These are phyloP conservation scores for Axinella damicornis DNA, from an alignment of 37 sponge, comb jelly and placozoan genomes.

Conservation along the genomic window DNA sequence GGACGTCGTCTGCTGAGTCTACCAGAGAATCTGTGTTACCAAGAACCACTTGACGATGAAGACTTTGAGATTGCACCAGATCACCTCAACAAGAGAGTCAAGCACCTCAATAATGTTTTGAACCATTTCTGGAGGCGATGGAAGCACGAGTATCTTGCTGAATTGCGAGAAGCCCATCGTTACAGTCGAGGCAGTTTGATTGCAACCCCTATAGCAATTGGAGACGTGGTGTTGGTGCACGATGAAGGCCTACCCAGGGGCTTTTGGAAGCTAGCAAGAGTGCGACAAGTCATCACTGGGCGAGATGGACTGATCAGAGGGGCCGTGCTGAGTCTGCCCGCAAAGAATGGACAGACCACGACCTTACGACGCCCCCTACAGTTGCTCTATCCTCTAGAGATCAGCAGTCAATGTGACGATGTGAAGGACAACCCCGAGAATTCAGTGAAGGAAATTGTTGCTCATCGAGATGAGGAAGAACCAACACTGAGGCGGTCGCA, in stretches of 20 bases:
- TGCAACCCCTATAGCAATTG: not conserved
- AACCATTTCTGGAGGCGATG: slow-evolving; percentile 18
- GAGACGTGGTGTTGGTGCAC: slow-evolving; percentile 7
- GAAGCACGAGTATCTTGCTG: not conserved
- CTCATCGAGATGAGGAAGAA: no score
- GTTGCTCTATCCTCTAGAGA: slow-evolving; percentile 27
- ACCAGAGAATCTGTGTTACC: not conserved
- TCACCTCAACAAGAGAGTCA: not conserved
- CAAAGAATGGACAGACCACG: not conserved
- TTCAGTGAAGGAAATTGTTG: no score
- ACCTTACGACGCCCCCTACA: not conserved
- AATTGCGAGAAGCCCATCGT: slow-evolving; percentile 19
- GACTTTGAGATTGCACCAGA: not conserved
- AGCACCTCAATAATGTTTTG: slow-evolving; percentile 2
- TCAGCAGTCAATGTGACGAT: no score
- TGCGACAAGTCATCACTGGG: not conserved
- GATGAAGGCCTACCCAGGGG: slow-evolving; percentile 2
- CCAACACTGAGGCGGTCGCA: no score
- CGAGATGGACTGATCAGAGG: not conserved
- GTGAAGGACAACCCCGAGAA: no score
- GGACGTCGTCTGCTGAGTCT: slow-evolving; percentile 28
- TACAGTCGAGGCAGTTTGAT: not conserved
- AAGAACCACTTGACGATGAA: not conserved
- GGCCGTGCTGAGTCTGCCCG: not conserved
- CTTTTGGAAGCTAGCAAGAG: slow-evolving; percentile 16